These are phyloP conservation scores for Melipona quadrifasciata DNA, from an alignment of 1,140 invertebrate species.

Conservation along the genomic window DNA sequence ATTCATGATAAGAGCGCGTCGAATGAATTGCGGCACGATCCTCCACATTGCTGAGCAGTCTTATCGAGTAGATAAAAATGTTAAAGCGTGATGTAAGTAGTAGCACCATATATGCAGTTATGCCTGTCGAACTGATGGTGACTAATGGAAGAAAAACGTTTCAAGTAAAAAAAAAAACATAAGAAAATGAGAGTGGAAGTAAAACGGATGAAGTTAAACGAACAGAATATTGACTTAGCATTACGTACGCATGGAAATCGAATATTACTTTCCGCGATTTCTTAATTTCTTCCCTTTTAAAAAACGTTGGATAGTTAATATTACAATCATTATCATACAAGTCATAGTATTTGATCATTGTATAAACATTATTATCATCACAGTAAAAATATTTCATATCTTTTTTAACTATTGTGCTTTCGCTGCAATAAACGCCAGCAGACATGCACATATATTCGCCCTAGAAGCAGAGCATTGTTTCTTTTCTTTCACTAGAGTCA, in stretches of 20 bases:
- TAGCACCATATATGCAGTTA: conserved; percentile 69
- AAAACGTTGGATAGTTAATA: conserved; percentile 71
- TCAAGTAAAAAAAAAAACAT: not conserved
- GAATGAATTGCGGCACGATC: conserved; percentile 48
- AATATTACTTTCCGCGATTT: conserved; percentile 44
- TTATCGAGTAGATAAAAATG: conserved; percentile 66
- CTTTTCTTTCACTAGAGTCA: conserved; percentile 65
- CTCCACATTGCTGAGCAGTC: conserved; percentile 66
- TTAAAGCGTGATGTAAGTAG: conserved; percentile 66
- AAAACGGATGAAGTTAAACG: conserved; percentile 50
- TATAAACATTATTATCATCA: conserved; percentile 83
- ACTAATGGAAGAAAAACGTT: conserved; percentile 40
- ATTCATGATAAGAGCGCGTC: conserved; percentile 50
- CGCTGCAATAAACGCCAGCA: conserved; percentile 55
- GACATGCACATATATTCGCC: conserved; percentile 47
- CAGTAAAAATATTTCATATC: conserved; percentile 82
- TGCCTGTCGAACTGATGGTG: conserved; percentile 62
- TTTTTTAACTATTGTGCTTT: conserved; percentile 69
- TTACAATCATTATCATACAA: conserved; percentile 75
- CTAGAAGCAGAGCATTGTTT: conserved; percentile 53
- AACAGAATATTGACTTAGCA: conserved; percentile 70
- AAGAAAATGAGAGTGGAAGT: conserved; percentile 17
- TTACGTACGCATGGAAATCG: conserved; percentile 54
- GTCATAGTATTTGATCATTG: conserved; percentile 78
- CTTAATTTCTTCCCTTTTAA: conserved; percentile 63